Conservation (phyloP, 2,113 vertebrate genomes). For the Phylloscopus whistleri region DNA sequence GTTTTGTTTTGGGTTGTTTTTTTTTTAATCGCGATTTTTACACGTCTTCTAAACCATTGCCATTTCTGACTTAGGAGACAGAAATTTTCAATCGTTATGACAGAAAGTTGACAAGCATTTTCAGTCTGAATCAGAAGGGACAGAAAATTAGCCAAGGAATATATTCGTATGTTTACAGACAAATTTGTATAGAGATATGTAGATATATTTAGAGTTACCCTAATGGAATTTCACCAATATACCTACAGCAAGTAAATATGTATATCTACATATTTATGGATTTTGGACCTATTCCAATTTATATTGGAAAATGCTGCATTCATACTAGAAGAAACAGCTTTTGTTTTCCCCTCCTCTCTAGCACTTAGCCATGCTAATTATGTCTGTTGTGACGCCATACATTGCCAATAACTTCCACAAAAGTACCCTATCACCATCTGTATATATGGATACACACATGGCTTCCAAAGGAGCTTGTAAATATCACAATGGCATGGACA, state of each 20-base stretch:
- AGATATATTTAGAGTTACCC: not conserved
- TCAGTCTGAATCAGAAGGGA: not conserved
- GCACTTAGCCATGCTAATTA: not conserved
- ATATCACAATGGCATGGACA: not conserved
- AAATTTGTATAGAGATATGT: not conserved
- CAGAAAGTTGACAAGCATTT: not conserved
- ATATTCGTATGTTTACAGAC: not conserved
- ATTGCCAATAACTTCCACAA: not conserved
- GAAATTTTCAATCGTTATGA: not conserved
- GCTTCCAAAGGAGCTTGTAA: not conserved
- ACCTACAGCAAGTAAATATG: not conserved
- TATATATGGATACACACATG: not conserved
- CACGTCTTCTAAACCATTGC: not conserved
- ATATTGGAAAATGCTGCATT: not conserved
- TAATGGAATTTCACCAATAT: not conserved
- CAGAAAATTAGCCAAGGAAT: not conserved
- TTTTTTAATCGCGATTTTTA: not conserved
- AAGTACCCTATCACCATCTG: not conserved
- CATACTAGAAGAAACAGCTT: not conserved
- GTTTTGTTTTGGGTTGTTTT: not conserved
- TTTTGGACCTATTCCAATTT: not conserved
- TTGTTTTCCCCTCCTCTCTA: not conserved
- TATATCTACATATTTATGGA: too few species aligned
- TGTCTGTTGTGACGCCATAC: not conserved
- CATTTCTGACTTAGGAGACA: not conserved